Evolutionary conservation across 2,113 vertebrate species (phyloP).

Genomic region (Anseranas semipalmata): DNA sequence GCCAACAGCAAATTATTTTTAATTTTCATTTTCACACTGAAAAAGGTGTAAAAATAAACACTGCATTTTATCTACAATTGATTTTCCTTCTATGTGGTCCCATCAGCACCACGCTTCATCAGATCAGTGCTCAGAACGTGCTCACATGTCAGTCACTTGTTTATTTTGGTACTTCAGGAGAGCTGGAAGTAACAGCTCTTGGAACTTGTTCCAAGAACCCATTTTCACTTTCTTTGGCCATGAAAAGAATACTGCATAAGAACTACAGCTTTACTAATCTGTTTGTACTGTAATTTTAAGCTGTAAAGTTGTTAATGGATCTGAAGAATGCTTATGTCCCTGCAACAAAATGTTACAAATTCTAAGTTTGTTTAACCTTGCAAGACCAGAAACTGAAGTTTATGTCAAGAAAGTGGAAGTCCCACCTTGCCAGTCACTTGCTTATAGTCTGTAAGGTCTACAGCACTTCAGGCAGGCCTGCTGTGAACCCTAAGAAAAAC

Average conservation of each 20-base stretch:
- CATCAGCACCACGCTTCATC: not conserved
- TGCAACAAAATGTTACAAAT: not conserved
- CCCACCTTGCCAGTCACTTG: not conserved
- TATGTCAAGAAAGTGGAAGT: not conserved
- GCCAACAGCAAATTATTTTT: not conserved
- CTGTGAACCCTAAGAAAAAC: not conserved
- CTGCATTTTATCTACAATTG: not conserved
- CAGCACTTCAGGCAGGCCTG: not conserved
- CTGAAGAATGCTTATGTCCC: fast-evolving
- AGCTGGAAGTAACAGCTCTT: not conserved
- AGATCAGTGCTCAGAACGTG: not conserved
- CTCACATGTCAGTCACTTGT: not conserved
- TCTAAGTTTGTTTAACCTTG: not conserved
- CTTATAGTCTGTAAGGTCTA: not conserved
- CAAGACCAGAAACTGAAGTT: not conserved
- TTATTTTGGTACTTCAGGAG: not conserved
- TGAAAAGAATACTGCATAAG: not conserved
- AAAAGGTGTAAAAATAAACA: not conserved
- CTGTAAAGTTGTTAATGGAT: not conserved
- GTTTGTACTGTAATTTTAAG: not conserved
- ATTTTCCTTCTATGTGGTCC: not conserved
- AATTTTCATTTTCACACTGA: not conserved
- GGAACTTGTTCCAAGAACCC: not conserved
- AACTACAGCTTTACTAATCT: not conserved
- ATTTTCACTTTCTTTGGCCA: not conserved